Evolutionary conservation across 2,113 vertebrate genomes (phyloP), one percentile per base, ranked within the genome.

Genomic region (western clawed frog (Xenopus tropicalis)): DNA sequence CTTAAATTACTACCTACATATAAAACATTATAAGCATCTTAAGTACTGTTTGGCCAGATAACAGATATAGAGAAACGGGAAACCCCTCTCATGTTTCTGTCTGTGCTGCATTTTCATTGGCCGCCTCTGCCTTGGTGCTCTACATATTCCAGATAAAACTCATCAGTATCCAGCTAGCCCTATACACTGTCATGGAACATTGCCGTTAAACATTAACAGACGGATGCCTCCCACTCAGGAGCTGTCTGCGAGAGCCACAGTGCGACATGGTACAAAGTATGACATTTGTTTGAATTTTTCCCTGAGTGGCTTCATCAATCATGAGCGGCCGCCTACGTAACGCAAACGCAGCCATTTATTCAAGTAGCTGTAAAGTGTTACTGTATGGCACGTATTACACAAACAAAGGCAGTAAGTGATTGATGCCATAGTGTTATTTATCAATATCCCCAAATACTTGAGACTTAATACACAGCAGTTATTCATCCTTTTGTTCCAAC

Each of bases 161-260:
- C 1, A 8, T 37, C 29, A 37, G 29, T 9, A 4, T 37, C 29
- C 29, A 37, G 29, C 29, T 7, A 3, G 2, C 29, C 29, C 29
- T 37, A n/a, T n/a, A 22, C 16, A 25, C 52, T 67, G 13, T 52
- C 51, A 52, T 25, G 22, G 46, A 67, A 52, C 42, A 23, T 21
- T 70, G 19, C 8, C 56, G 44, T 64, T 72, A 72, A 51, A 64
- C 6, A 43, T 72, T 72, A 65, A 72, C 62, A 29, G n/a, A 64
- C 13, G 6, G 11, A 24, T 37, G 0, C 14, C 29, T 70, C 65
- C 44, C 65, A 44, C 42, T 66, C 43, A 14, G 11, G 29, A 62
- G 44, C 24, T 37, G 61, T 64, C 46, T 56, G n/a, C 8, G 19
- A 29, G 17, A 69, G 67, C 25, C 44, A 23, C 6, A 37, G 44